These are phyloP conservation scores for Scomber colias DNA, from an alignment of 2,113 vertebrate species.

Conservation along the genomic window DNA sequence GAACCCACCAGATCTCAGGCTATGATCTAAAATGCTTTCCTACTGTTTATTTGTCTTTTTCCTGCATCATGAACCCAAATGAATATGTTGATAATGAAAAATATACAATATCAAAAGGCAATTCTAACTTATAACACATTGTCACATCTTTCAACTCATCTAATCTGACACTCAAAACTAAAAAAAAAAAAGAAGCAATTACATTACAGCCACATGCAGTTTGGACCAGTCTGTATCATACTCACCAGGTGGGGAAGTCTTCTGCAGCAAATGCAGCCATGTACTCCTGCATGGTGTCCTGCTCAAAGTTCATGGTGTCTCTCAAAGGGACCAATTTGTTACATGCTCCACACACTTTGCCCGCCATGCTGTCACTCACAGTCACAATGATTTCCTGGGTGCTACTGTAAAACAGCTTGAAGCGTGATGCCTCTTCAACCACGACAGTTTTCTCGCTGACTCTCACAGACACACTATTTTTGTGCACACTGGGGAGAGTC, in stretches of 20 bases:
- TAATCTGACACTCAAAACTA: too few relatives aligned
- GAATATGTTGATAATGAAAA: too few relatives aligned
- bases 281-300: neutral
- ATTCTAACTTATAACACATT: too few relatives aligned
- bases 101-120: too few relatives aligned
- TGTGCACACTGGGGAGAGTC: neutral
- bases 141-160: too few relatives aligned
- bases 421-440: neutral
- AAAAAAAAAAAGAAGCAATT: too few relatives aligned
- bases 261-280: conserved; percentile 3
- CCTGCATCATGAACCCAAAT: too few relatives aligned
- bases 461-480: conserved; percentile 1
- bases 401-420: conserved; percentile 4
- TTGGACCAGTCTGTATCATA: neutral
- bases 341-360: conserved; percentile 21
- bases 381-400: conserved; percentile 8
- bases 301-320: neutral
- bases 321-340: neutral
- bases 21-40: too few relatives aligned
- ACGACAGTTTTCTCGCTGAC: neutral
- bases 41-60: too few relatives aligned
- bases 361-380: neutral
- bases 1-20: too few relatives aligned
- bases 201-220: too few relatives aligned
- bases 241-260: conserved; percentile 31